Percentiles rank a stretch among this genome's conserved stretches.
Evolutionary conservation across 2,888 invertebrate species (phyloP).

Genomic region (Flexamia atlantica): DNA sequence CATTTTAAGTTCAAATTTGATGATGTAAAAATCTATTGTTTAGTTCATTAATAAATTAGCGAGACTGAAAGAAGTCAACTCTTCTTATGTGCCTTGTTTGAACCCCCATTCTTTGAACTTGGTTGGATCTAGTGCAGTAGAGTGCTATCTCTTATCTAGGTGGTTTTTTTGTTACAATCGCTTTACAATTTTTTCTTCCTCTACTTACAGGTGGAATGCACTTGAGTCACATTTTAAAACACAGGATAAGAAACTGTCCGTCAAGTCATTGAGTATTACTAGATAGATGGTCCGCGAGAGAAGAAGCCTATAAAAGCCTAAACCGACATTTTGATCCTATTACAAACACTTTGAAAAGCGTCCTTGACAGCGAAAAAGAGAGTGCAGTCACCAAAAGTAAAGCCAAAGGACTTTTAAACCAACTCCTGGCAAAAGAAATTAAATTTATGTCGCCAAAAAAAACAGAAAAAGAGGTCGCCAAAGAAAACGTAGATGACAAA

Average conservation of each 20-base stretch:
- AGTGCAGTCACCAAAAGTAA: conserved; percentile 33
- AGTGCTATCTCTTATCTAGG: conserved; percentile 43
- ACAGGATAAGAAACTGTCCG: neutral
- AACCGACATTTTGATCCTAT: conserved; percentile 49
- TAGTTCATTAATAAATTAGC: too few species aligned
- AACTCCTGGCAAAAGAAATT: too few species aligned
- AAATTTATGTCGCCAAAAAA: too few species aligned
- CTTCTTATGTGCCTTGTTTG: too few species aligned
- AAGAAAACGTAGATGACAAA: conserved; percentile 24
- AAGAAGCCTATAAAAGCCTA: conserved; percentile 50
- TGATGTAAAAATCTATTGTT: too few species aligned
- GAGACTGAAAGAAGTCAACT: conserved; percentile 24
- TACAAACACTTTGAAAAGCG: conserved; percentile 39
- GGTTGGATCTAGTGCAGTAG: conserved; percentile 39
- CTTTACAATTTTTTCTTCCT: conserved; percentile 47
- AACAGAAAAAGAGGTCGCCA: too few species aligned
- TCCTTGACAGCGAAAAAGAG: conserved; percentile 40
- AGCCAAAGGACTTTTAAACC: neutral
- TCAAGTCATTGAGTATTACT: conserved; percentile 27
- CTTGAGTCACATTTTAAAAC: neutral
- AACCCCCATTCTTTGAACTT: conserved; percentile 42
- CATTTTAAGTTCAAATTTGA: too few species aligned
- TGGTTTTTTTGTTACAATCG: conserved; percentile 45
- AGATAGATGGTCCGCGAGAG: conserved; percentile 35
- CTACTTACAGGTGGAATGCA: conserved; percentile 34